Percentiles rank a stretch among this genome's conserved stretches.
Conservation (phyloP, 2,797 vertebrate species). For the Alosa sapidissima region DNA sequence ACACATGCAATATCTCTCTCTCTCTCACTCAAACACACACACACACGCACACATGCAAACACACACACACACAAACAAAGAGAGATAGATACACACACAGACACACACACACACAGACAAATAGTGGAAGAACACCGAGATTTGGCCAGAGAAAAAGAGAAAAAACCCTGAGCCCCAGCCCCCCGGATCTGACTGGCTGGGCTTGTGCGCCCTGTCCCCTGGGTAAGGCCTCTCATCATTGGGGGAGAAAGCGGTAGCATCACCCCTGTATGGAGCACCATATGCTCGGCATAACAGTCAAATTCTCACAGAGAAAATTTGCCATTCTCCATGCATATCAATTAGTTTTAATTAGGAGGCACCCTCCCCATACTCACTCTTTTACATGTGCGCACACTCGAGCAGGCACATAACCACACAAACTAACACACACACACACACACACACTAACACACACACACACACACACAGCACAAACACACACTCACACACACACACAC, state of each 20-base stretch:
- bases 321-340: slow-evolving; percentile 68
- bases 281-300: slow-evolving; percentile 73
- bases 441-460: not conserved
- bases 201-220: slow-evolving; percentile 40
- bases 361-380: slow-evolving; percentile 36
- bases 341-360: slow-evolving; percentile 72
- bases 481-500: slow-evolving; percentile 15
- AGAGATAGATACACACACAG: slow-evolving; percentile 39
- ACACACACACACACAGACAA: not conserved
- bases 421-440: slow-evolving; percentile 23
- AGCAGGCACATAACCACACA: slow-evolving; percentile 43
- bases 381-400: slow-evolving; percentile 31
- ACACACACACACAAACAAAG: not conserved
- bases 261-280: slow-evolving; percentile 70
- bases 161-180: slow-evolving; percentile 16
- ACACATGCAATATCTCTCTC: not conserved
- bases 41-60: not conserved
- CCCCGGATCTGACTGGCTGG: slow-evolving; percentile 21
- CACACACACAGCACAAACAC: slow-evolving; percentile 15
- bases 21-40: not conserved
- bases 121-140: not conserved
- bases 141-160: slow-evolving; percentile 4
- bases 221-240: slow-evolving; percentile 59
- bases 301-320: slow-evolving; percentile 71
- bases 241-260: slow-evolving; percentile 45